Percentiles rank a stretch among this genome's conserved stretches.
These are phyloP conservation scores for Acleris cristana DNA, from an alignment of 2,888 invertebrate genomes.

Conservation along the genomic window DNA sequence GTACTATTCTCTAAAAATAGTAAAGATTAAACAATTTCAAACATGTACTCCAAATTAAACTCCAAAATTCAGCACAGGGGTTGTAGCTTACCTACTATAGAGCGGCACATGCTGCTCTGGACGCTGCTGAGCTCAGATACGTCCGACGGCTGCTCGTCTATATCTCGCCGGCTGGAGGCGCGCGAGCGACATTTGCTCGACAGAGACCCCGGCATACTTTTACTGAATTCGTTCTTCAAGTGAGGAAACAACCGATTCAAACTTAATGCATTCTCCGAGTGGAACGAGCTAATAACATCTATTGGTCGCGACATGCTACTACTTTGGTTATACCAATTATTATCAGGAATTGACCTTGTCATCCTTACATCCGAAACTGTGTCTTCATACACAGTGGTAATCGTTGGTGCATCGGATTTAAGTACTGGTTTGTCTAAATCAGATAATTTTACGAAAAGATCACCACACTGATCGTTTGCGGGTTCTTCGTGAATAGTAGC, in stretches of 20 bases:
- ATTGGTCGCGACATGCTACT: conserved; percentile 85
- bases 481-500: conserved; percentile 51
- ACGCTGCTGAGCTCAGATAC: conserved; percentile 82
- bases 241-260: conserved; percentile 86
- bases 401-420: conserved; percentile 55
- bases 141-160: conserved; percentile 79
- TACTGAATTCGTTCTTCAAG: conserved; percentile 76
- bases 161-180: conserved; percentile 59
- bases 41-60: no score
- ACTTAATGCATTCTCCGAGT: conserved; percentile 82
- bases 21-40: not conserved
- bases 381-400: conserved; percentile 50
- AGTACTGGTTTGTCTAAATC: conserved; percentile 88
- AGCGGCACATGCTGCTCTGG: conserved; percentile 83
- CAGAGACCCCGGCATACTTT: conserved; percentile 73
- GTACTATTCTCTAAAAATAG: conserved; percentile 65
- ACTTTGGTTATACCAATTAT: conserved; percentile 85
- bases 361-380: conserved; percentile 78
- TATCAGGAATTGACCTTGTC: conserved; percentile 88
- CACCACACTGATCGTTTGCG: conserved; percentile 45
- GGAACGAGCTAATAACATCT: conserved; percentile 84
- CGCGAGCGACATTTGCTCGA: conserved; percentile 62
- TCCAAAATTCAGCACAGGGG: no score
- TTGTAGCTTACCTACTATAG: conserved; percentile 73
- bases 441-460: conserved; percentile 89